Evolutionary conservation across 2,888 invertebrate species (phyloP).

Genomic region (Lasioglossum pauxillum): DNA sequence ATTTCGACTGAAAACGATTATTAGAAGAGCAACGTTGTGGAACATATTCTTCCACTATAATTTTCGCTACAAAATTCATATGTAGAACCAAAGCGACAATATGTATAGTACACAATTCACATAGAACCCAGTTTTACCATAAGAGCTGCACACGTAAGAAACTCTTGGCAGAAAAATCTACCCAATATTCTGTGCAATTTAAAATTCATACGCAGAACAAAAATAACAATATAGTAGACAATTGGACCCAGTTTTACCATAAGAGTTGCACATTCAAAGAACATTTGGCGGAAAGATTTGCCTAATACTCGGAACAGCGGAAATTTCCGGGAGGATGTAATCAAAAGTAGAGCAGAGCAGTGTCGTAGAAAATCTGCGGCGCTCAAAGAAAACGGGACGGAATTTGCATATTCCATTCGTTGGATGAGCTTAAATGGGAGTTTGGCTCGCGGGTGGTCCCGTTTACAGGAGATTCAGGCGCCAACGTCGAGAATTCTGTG

Average conservation of each 20-base stretch:
- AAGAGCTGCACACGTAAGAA: too few species aligned
- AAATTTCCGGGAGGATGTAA: background rate
- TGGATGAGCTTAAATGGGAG: conserved; percentile 1
- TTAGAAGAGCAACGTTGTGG: too few species aligned
- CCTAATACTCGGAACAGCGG: background rate
- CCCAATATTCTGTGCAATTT: background rate
- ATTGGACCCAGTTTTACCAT: background rate
- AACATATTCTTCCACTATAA: too few species aligned
- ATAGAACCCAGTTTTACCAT: background rate
- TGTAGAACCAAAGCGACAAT: too few species aligned
- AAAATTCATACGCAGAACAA: background rate
- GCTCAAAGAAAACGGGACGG: background rate
- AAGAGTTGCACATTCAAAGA: background rate
- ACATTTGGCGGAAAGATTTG: background rate
- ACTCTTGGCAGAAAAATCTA: background rate
- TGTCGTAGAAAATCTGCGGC: background rate
- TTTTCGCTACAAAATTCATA: too few species aligned
- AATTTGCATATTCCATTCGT: conserved; percentile 7
- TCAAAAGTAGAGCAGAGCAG: background rate
- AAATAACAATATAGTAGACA: background rate
- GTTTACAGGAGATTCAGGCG: conserved; percentile 7
- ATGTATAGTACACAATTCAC: background rate
- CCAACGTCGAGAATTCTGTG: background rate
- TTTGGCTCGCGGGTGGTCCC: background rate
- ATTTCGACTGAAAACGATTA: too few species aligned